Base-by-base conservation (phyloP, 2,888 invertebrate genomes). In the Patella pellucida region DNA sequence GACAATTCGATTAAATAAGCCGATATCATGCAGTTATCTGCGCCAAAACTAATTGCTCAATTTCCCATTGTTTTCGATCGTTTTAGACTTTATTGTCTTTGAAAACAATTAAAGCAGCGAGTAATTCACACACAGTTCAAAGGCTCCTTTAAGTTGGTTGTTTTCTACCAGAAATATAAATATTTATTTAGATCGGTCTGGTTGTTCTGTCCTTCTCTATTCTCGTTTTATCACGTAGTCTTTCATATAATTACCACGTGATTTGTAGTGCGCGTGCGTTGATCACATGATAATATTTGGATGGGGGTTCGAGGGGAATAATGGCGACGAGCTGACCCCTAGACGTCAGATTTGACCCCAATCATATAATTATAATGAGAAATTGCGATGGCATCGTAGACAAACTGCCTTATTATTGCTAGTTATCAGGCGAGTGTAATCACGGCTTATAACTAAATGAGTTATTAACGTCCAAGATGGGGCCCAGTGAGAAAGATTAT, bases 311-410 rank as follows among this genome's bases (percentile, higher is more conserved):
- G 62, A 23, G 12, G 62, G 41, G 62, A 23, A 23, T 62, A 62
- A 62, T 62, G 62, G 19, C 62, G 62, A 23, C 62, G 19, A 23
- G 19, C 19, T 62, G 62, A 62, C 62, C 62, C 62, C 62, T 62
- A 23, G 62, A 62, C 62, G 62, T 62, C 62, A 62, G 62, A 62
- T 62, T 62, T 62, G 62, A 62, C 62, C 62, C 23, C 23, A 62
- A 62, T 62, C 62, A 62, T 62, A 62, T 62, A 62, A 62, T 62
- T 62, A 62, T 62, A 62, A 62, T 62, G 62, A 62, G 62, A 62
- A 62, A 62, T 62, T 23, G 62, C 19, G 62, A 23, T 19, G 62
- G 19, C 23, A 62, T 62, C 23, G 62, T 19, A 62, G 62, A 62
- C 62, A 62, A 62, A 23, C 23, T 14, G 62, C 62, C 62, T 23